Evolutionary conservation across 2,113 vertebrate genomes (phyloP), one percentile per base, ranked within the genome.

Genomic region (Gadus macrocephalus): DNA sequence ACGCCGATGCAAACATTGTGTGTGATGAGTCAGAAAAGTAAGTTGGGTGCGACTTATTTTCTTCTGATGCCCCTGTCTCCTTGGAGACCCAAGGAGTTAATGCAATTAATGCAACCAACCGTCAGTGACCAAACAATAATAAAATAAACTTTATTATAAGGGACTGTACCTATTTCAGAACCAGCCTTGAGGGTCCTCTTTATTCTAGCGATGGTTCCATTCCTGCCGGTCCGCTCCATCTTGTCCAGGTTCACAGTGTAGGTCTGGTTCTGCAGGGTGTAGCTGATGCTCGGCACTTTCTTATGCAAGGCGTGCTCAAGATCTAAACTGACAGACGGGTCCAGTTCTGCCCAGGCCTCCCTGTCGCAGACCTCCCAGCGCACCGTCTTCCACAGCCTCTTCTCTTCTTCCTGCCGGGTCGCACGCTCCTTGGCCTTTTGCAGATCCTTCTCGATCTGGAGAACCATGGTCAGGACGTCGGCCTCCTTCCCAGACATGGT

Each of bases 401-500:
- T 72, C 76, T 83, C 69, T 59, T 86, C 85, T 15, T 64, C 56
- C 22, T 75, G 61, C 20, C 61, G 68, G 27, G 1, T 66, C 22
- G 75, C 66, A 58, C 68, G 66, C 1, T 85, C 79, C 35, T 63
- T 69, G 1, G 56, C 81, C n/a, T 17, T 62, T 53, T 79, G 82
- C 15, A 86, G 31, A 20, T 82, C 55, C 15, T 38, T 56, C 4
- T 67, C 74, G 62, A 88, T 81, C 38, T 81, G 49, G 25, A 82
- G n/a, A 28, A 75, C 55, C 1, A 71, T 56, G 20, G 67, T 70
- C 11, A 85, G 73, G 17, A 81, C 81, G 27, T 86, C 76, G 0
- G 82, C 82, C 49, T 35, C 82, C 16, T 78, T 78, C 63, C 87
- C 87, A 5, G 81, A 79, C 15, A 87, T 65, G 1, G 38, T 80